phyloP scores from a whole-genome alignment of 2,888 invertebrate species.

The Opisthograptis luteolata region DNA sequence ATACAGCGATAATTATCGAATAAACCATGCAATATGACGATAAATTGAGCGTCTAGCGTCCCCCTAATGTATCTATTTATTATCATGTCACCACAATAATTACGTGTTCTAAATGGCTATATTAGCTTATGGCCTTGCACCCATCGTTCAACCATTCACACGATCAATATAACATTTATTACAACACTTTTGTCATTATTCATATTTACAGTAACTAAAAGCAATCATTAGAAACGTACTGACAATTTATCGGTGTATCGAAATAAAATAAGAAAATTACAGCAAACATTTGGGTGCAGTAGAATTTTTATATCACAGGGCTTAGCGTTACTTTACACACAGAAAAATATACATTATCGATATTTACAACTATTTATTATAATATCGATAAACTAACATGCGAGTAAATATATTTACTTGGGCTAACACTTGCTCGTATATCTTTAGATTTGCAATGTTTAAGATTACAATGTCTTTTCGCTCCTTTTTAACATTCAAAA shows the following conservation, averaged over 20 bases:
- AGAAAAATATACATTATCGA: conserved; percentile 57
- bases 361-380: conserved; percentile 42
- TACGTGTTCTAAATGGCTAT: conserved; percentile 58
- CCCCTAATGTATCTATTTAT: conserved; percentile 31
- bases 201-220: conserved; percentile 32
- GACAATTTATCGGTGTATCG: conserved; percentile 10
- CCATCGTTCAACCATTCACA: conserved; percentile 52
- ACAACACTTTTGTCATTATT: conserved; percentile 28
- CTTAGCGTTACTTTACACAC: conserved; percentile 61
- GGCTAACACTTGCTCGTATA: conserved; percentile 4
- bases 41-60: conserved; percentile 30
- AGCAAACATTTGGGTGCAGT: conserved; percentile 60
- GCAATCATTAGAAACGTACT: conserved; percentile 5
- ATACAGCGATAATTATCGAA: conserved; percentile 6
- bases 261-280: conserved; percentile 17
- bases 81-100: conserved; percentile 48
- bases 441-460: conserved; percentile 16
- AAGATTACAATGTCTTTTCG: conserved; percentile 24
- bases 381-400: conserved; percentile 33
- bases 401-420: conserved; percentile 40
- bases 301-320: conserved; percentile 64
- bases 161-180: conserved; percentile 16
- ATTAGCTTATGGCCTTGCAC: conserved; percentile 67
- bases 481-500: conserved; percentile 14
- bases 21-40: conserved; percentile 17